These are phyloP conservation scores for Chascanopsetta lugubris DNA, from an alignment of 2,113 vertebrate genomes.

Conservation along the genomic window DNA sequence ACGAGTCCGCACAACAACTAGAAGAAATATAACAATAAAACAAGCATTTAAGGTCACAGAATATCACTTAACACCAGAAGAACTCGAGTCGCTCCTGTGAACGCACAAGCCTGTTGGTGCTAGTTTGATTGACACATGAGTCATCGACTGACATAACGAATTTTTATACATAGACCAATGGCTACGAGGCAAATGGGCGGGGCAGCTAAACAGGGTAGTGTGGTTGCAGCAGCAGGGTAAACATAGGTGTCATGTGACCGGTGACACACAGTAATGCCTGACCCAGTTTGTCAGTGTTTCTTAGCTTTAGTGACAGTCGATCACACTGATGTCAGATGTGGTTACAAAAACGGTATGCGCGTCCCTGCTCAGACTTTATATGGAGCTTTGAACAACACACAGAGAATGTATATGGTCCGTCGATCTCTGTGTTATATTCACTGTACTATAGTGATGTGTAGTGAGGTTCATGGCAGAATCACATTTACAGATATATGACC, in stretches of 20 bases:
- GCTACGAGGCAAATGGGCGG: constrained; percentile 25
- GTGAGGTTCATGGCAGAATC: not conserved
- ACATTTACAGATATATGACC: too few relatives aligned
- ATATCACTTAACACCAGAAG: constrained; percentile 64
- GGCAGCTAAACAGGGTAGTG: not conserved
- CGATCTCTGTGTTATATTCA: not conserved
- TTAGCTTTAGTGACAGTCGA: constrained; percentile 1
- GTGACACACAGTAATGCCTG: not conserved
- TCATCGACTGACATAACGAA: constrained; percentile 27
- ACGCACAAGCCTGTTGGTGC: constrained; percentile 54
- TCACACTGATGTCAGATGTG: not conserved
- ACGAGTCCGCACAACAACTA: not conserved
- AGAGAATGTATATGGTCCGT: not conserved
- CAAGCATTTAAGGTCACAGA: too few relatives aligned
- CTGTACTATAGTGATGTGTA: too few relatives aligned
- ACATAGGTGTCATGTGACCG: constrained; percentile 69
- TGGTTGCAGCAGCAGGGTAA: constrained; percentile 49
- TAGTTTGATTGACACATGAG: constrained; percentile 10
- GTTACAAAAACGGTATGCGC: not conserved
- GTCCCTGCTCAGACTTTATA: not conserved
- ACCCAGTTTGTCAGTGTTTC: constrained; percentile 6
- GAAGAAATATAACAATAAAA: not conserved
- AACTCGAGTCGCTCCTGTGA: constrained; percentile 34
- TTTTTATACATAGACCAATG: constrained; percentile 33
- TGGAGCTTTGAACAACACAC: too few relatives aligned